A percentile compares a stretch with the other conserved stretches of the same genome.
Conservation (phyloP, 1,140 invertebrate genomes). For the Drosophila sp. region DNA sequence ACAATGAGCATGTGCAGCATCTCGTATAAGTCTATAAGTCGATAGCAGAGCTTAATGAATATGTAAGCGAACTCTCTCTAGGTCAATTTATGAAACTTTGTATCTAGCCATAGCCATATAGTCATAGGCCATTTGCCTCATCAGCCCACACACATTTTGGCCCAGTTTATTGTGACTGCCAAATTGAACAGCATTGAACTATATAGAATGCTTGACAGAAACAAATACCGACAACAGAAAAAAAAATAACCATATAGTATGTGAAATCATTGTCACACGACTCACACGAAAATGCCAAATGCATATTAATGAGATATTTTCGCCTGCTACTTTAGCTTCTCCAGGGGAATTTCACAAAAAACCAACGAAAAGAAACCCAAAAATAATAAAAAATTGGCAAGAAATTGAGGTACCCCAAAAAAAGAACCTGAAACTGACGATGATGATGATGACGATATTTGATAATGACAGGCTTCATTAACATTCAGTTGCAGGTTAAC, state of each 20-base stretch:
- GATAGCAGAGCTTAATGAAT: background rate
- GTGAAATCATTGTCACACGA: conserved; percentile 64
- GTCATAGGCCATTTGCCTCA: conserved; percentile 8
- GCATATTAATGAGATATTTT: conserved; percentile 53
- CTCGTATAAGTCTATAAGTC: no score
- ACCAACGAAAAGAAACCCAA: conserved; percentile 22
- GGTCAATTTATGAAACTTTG: conserved; percentile 4
- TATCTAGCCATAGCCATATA: background rate
- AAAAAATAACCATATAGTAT: conserved; percentile 34
- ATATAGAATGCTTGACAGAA: conserved; percentile 60
- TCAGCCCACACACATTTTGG: conserved; percentile 46
- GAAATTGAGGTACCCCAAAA: conserved; percentile 33
- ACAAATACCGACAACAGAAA: conserved; percentile 5
- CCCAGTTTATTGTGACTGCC: conserved; percentile 46
- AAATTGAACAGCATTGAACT: conserved; percentile 66
- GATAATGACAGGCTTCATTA: conserved; percentile 35
- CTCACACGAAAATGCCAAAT: conserved; percentile 46
- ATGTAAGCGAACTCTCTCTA: conserved; percentile 4
- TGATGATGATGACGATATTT: background rate
- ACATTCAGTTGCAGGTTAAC: conserved; percentile 29
- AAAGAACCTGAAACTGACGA: conserved; percentile 33
- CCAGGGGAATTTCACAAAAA: conserved; percentile 54
- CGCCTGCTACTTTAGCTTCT: background rate
- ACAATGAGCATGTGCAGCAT: no score
- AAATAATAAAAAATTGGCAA: conserved; percentile 27